Evolutionary conservation across 2,797 vertebrate genomes (phyloP).

Genomic region (Melanogrammus aeglefinus): DNA sequence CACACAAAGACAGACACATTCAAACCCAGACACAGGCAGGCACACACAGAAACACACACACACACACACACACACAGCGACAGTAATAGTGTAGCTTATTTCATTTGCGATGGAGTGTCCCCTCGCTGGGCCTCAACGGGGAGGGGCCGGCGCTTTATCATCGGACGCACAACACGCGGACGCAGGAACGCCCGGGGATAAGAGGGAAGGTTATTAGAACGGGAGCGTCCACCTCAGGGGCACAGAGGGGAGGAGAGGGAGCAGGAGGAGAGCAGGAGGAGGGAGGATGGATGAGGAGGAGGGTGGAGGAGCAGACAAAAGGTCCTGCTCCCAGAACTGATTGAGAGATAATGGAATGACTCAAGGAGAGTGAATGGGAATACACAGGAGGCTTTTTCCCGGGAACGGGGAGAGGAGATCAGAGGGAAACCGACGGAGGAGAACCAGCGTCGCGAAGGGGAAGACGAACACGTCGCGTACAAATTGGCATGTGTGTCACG

Average conservation of each 20-base stretch:
- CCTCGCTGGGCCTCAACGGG: neutral
- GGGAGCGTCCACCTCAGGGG: constrained; percentile 27
- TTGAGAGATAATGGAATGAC: constrained; percentile 34
- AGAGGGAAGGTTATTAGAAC: constrained; percentile 47
- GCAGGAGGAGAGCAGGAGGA: constrained; percentile 33
- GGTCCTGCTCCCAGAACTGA: constrained; percentile 24
- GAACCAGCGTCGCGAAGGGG: neutral
- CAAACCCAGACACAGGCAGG: neutral
- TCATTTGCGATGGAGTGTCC: constrained; percentile 12
- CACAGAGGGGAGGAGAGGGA: constrained; percentile 31
- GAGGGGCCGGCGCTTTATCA: constrained; percentile 18
- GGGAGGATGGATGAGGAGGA: constrained; percentile 33
- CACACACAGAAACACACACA: constrained; percentile 5
- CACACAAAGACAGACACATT: too few relatives aligned
- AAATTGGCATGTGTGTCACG: neutral
- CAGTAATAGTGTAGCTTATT: constrained; percentile 25
- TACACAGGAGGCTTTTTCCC: constrained; percentile 3
- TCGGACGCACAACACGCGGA: constrained; percentile 27
- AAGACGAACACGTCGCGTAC: neutral
- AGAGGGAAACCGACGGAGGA: neutral
- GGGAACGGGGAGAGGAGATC: neutral
- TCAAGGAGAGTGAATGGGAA: constrained; percentile 30
- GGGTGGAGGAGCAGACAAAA: constrained; percentile 30
- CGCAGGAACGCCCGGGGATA: constrained; percentile 40
- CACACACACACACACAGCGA: neutral